A percentile compares a stretch with the other conserved stretches of the same genome.
Evolutionary conservation across 2,797 vertebrate genomes (phyloP).

Genomic region (Rhodeus uyekii): DNA sequence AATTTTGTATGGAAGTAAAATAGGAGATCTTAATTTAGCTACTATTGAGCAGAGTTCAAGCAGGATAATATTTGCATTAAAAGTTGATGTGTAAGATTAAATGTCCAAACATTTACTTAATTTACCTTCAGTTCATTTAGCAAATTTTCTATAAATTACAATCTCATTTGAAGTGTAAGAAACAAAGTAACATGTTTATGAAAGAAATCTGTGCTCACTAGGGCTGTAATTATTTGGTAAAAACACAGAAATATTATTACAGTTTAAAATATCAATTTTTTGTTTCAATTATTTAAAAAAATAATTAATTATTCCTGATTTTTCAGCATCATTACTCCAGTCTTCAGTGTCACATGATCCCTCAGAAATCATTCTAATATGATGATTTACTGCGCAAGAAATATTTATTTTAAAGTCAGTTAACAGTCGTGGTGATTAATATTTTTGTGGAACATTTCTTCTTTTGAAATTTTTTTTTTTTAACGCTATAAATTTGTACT

Average conservation of each 20-base stretch:
- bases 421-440: not conserved
- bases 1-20: not conserved
- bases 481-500: not conserved
- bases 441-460: not conserved
- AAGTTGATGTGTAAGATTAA: not conserved
- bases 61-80: not conserved
- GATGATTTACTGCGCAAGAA: not conserved
- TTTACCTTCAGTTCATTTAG: not conserved
- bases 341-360: not conserved
- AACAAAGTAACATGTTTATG: not conserved
- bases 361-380: not conserved
- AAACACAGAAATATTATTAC: not conserved
- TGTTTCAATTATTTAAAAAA: not conserved
- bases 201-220: not conserved
- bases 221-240: not conserved
- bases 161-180: not conserved
- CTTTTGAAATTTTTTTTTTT: not conserved
- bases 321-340: not conserved
- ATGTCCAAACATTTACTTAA: not conserved
- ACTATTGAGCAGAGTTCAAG: not conserved
- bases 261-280: not conserved
- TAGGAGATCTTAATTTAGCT: not conserved
- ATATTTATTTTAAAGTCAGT: not conserved
- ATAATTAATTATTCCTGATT: not conserved
- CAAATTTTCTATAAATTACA: not conserved